Evolutionary conservation across 2,113 vertebrate species (phyloP).

Genomic region (Microtus ochrogaster): DNA sequence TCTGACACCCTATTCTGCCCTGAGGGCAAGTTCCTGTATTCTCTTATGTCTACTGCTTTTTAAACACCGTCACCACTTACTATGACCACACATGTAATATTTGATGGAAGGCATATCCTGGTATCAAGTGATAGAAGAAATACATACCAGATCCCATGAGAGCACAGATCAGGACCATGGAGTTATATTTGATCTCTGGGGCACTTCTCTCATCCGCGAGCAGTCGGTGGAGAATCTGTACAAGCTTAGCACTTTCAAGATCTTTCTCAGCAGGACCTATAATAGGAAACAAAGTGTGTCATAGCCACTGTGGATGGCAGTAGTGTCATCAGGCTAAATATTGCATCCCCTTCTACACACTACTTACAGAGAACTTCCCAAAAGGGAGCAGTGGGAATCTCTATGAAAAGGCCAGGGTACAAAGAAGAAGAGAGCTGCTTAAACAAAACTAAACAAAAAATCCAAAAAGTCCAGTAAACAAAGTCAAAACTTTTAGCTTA

Average conservation of each 20-base stretch:
- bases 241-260: conserved; percentile 93
- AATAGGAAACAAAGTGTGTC: conserved; percentile 66
- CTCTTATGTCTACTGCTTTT: conserved; percentile 27
- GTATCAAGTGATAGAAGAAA: background rate
- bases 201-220: conserved; percentile 96
- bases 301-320: background rate
- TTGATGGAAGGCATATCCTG: background rate
- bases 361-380: background rate
- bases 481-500: background rate
- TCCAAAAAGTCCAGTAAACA: too few relatives aligned
- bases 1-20: background rate
- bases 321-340: background rate
- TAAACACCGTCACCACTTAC: conserved; percentile 3
- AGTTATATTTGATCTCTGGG: conserved; percentile 99
- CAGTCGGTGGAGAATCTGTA: conserved; percentile 96
- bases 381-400: background rate
- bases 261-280: conserved; percentile 96
- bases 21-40: background rate
- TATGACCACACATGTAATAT: background rate
- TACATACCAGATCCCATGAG: conserved; percentile 95
- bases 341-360: background rate
- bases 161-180: conserved; percentile 98
- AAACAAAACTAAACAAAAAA: background rate
- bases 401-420: background rate
- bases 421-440: too few relatives aligned